Base-by-base conservation (phyloP, 2,113 vertebrate species). In the Phalacrocorax aristotelis region DNA sequence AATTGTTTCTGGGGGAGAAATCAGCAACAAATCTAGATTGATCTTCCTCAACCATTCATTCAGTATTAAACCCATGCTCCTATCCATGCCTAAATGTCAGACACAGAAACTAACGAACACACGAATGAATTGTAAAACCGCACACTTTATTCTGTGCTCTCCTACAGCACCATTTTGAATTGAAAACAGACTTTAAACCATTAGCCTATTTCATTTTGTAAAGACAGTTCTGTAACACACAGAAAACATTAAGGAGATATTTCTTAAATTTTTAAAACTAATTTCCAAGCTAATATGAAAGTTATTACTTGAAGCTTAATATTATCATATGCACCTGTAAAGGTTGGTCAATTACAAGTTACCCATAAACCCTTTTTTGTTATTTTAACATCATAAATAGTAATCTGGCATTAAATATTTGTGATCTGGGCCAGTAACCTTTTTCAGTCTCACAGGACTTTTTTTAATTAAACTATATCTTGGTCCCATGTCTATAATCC, bases 381-480 rank as follows among this genome's bases (percentile, higher is more conserved):
- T 97, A 95, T 98, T 98, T 97, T 97, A 98, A 95, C 95, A 97
- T 98, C 97, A 98, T 98, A 98, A 98, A 98, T 98, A 98, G 97
- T 98, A 97, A 98, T 98, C 97, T 98, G 98, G 98, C 98, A 98
- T 98, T 98, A 98, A 98, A 98, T 98, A 98, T 98, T 98, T 98
- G 98, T 98, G 98, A 98, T 98, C 98, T 98, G 97, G 97, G 97
- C 98, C 98, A 98, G 98, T 98, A 98, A 98, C 98, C 98, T 98
- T 98, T 98, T 98, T 98, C 97, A 98, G 97, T 98, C 98, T 98
- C 98, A 93, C 60, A 97, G 98, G 98, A 98, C 98, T 97, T 98
- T 98, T 98, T 98, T 98, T 98, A 98, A 98, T 98, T 98, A 98
- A 98, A 98, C 98, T 98, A 98, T 98, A 98, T 98, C 98, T 98